phyloP scores from a whole-genome alignment of 37 sponge, comb jelly and placozoan species.

The Geodia barretti region DNA sequence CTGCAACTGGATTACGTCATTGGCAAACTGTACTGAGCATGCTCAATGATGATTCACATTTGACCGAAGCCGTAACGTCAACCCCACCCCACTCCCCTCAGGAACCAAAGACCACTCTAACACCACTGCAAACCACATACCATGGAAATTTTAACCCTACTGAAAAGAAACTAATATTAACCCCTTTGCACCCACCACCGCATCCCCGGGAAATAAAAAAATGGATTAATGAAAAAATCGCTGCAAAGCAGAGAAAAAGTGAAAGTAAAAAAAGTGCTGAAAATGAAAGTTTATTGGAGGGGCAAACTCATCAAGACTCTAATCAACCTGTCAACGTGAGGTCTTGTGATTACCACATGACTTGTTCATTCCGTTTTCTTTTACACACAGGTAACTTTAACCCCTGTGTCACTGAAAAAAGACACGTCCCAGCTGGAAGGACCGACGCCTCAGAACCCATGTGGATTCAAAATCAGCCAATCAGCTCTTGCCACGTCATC shows the following conservation, averaged over 20 bases:
- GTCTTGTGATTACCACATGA: too few relatives aligned
- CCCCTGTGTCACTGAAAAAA: slow-evolving; percentile 2
- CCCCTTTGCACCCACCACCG: slow-evolving; percentile 25
- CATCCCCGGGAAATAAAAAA: neutral
- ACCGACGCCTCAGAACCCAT: slow-evolving; percentile 71
- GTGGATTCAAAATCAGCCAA: slow-evolving; percentile 76
- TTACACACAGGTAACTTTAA: too few relatives aligned
- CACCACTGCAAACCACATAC: too few relatives aligned
- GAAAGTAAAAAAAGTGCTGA: neutral
- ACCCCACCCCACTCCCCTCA: slow-evolving; percentile 7
- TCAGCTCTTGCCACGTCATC: slow-evolving; percentile 11
- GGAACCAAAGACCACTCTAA: neutral
- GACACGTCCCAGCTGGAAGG: slow-evolving; percentile 75
- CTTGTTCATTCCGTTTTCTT: too few relatives aligned
- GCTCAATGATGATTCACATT: slow-evolving; percentile 13
- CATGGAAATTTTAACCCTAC: too few relatives aligned
- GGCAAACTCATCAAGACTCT: neutral
- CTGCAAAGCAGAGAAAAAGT: neutral
- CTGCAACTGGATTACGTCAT: slow-evolving; percentile 21
- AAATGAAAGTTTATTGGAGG: neutral
- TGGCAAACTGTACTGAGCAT: slow-evolving; percentile 39
- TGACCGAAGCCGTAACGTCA: slow-evolving; percentile 8
- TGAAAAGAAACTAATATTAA: slow-evolving; percentile 4
- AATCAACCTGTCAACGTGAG: too few relatives aligned
- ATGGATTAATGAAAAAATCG: neutral